These are phyloP conservation scores for Microctenopoma stevenorrisi DNA, from an alignment of 2,797 vertebrate genomes.

Conservation along the genomic window DNA sequence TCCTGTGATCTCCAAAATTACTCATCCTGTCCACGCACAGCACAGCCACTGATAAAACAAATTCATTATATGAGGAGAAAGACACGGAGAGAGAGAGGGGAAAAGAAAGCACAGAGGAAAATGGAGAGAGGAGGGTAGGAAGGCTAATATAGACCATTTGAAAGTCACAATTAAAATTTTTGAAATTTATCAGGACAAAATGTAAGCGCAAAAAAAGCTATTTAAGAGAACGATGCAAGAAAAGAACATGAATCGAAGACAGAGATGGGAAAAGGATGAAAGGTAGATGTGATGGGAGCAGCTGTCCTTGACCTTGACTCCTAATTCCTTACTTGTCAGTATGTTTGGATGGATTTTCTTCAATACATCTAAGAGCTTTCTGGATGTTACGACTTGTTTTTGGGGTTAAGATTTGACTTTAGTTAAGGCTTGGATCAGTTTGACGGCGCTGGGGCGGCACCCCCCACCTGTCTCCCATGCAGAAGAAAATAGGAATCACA, in stretches of 20 bases:
- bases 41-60: slow-evolving; percentile 69
- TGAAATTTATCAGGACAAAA: slow-evolving; percentile 41
- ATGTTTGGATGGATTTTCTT: background rate
- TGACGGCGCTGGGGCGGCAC: no score
- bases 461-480: no score
- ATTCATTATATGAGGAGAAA: slow-evolving; percentile 67
- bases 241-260: background rate
- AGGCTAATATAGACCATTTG: slow-evolving; percentile 51
- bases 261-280: background rate
- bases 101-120: slow-evolving; percentile 29
- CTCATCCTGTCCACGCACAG: slow-evolving; percentile 70
- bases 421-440: no score
- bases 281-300: background rate
- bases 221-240: slow-evolving; percentile 1
- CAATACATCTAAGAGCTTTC: no score
- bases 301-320: slow-evolving; percentile 8
- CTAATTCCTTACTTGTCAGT: background rate
- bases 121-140: slow-evolving; percentile 13
- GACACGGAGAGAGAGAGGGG: slow-evolving; percentile 35
- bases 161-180: slow-evolving; percentile 65
- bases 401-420: no score
- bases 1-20: slow-evolving; percentile 78
- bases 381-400: no score
- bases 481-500: no score
- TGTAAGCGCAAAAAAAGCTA: background rate